Conservation (phyloP, 2,888 invertebrate species). For the Drosophila suboccidentalis region DNA sequence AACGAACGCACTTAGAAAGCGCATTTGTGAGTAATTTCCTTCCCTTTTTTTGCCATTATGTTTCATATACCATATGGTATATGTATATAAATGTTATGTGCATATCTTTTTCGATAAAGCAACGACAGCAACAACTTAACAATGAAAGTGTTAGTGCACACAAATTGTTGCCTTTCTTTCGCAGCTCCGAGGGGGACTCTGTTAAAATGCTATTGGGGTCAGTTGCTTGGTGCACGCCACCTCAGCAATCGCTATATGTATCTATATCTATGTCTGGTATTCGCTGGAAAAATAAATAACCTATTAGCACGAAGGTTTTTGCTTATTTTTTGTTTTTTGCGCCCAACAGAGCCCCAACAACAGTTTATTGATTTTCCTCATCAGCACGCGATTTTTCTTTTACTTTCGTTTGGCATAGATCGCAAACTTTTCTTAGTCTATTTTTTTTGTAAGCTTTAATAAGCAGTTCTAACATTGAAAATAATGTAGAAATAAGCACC, state of each 20-base stretch:
- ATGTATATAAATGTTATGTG: slow-evolving; percentile 14
- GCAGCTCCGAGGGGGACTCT: slow-evolving; percentile 36
- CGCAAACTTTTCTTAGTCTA: slow-evolving; percentile 49
- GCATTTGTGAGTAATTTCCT: slow-evolving; percentile 65
- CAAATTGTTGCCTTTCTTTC: slow-evolving; percentile 56
- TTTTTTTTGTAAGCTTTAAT: slow-evolving; percentile 8
- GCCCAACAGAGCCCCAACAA: slow-evolving; percentile 4
- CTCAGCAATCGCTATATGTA: slow-evolving; percentile 31
- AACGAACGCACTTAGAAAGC: slow-evolving; percentile 51
- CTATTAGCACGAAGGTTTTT: slow-evolving; percentile 76
- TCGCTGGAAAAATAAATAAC: slow-evolving; percentile 68
- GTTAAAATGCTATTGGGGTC: slow-evolving; percentile 71
- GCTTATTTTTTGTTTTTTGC: slow-evolving; percentile 7
- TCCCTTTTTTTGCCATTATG: slow-evolving; percentile 26
- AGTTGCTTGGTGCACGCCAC: slow-evolving; percentile 70
- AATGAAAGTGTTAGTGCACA: slow-evolving; percentile 67
- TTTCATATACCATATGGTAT: slow-evolving; percentile 7
- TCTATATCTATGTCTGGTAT: slow-evolving; percentile 39
- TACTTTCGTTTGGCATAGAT: slow-evolving; percentile 59
- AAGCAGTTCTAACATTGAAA: slow-evolving; percentile 40
- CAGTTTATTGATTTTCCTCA: slow-evolving; percentile 52
- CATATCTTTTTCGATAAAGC: slow-evolving; percentile 49
- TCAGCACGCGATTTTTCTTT: slow-evolving; percentile 43
- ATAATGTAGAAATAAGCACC: neutral
- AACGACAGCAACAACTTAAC: slow-evolving; percentile 37